These are phyloP conservation scores for Augochlora pura DNA, from an alignment of 1,140 invertebrate genomes.

Conservation along the genomic window DNA sequence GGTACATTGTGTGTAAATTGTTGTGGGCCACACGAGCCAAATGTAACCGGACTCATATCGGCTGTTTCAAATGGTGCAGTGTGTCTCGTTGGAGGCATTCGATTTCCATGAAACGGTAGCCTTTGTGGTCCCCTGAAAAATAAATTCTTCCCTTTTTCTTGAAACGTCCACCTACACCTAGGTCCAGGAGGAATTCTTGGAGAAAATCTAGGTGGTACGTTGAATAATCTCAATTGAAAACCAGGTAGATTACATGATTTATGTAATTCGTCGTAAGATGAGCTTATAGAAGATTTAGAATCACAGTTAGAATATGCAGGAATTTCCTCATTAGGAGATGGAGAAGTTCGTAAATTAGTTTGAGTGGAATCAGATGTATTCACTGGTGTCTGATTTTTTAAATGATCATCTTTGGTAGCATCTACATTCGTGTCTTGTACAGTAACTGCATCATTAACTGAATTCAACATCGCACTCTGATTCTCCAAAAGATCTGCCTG, in stretches of 20 bases:
- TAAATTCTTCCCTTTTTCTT: constrained; percentile 21
- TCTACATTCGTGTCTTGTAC: neutral
- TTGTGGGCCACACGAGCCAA: constrained; percentile 34
- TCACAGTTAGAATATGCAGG: neutral
- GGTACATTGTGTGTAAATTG: constrained; percentile 17
- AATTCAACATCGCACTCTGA: neutral
- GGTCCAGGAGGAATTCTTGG: neutral
- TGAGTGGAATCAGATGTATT: neutral
- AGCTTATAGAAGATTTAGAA: neutral
- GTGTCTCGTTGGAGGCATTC: neutral
- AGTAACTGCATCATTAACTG: neutral
- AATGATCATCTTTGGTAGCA: neutral
- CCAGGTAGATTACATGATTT: neutral
- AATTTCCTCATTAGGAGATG: constrained; percentile 6
- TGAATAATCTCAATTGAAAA: constrained; percentile 19
- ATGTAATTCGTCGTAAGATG: constrained; percentile 7
- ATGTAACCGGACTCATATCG: constrained; percentile 25
- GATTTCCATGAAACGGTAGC: constrained; percentile 28
- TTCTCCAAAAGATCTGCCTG: neutral
- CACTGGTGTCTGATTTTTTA: neutral
- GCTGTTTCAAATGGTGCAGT: neutral
- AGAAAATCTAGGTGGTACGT: neutral
- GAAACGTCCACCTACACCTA: constrained; percentile 19
- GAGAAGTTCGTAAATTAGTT: neutral
- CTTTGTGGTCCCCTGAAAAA: constrained; percentile 29